Percentiles rank a stretch among this genome's conserved stretches.
Conservation (phyloP, 2,888 invertebrate species). For the Chirona hameri region DNA sequence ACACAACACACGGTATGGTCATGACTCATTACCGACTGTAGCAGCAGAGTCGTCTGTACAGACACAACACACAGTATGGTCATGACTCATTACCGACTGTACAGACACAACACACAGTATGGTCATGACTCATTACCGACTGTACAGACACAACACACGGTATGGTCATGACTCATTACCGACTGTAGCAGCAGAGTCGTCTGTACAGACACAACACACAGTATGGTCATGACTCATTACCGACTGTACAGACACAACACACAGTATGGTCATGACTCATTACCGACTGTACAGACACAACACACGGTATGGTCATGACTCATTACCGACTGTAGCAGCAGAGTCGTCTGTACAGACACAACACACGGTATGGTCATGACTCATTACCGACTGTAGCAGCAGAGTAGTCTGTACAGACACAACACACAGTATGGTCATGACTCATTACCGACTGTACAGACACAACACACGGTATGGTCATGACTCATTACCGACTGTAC, state of each 20-base stretch:
- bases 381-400: conserved; percentile 1
- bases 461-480: background rate
- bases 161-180: background rate
- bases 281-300: background rate
- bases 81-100: background rate
- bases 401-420: background rate
- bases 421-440: background rate
- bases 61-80: background rate
- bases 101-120: background rate
- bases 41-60: background rate
- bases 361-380: background rate
- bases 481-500: background rate
- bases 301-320: background rate
- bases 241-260: background rate
- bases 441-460: background rate
- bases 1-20: background rate
- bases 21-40: background rate
- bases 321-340: background rate
- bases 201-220: background rate
- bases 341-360: background rate
- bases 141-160: background rate
- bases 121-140: background rate
- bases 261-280: background rate
- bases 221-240: background rate
- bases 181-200: conserved; percentile 24